Conservation (phyloP, 1,140 invertebrate species). For the Trachymyrmex septentrionalis region DNA sequence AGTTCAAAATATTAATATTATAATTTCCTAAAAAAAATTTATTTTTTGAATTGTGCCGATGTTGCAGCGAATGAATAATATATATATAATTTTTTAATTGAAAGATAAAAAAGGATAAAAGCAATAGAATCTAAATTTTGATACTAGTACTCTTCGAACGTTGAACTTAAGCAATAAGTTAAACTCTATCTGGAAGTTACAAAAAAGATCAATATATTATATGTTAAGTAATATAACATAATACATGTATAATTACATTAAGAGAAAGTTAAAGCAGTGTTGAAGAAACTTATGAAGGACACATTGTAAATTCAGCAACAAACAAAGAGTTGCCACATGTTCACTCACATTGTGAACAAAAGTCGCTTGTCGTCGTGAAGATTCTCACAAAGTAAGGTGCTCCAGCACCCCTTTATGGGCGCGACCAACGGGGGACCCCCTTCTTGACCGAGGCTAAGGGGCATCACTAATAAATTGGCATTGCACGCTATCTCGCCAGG, state of each 20-base stretch:
- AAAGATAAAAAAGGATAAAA: neutral
- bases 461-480: constrained; percentile 84
- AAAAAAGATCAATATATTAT: neutral
- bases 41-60: no score
- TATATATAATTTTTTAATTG: neutral
- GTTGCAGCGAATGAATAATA: no score
- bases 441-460: constrained; percentile 82
- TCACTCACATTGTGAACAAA: constrained; percentile 7
- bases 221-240: neutral
- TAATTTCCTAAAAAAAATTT: no score
- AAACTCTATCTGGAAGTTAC: neutral
- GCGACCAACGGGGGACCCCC: constrained; percentile 53
- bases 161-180: neutral
- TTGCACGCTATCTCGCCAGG: constrained; percentile 80
- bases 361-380: constrained; percentile 66
- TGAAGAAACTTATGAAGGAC: neutral
- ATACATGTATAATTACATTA: neutral
- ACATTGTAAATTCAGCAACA: neutral
- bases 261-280: no score
- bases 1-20: no score
- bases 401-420: constrained; percentile 79
- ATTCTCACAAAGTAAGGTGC: constrained; percentile 80
- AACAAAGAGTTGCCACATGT: constrained; percentile 32
- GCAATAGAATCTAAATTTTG: neutral
- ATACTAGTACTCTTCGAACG: neutral